Percentiles rank a stretch among this genome's conserved stretches.
phyloP scores from a whole-genome alignment of 2,888 invertebrate genomes.

The Timandra comae region DNA sequence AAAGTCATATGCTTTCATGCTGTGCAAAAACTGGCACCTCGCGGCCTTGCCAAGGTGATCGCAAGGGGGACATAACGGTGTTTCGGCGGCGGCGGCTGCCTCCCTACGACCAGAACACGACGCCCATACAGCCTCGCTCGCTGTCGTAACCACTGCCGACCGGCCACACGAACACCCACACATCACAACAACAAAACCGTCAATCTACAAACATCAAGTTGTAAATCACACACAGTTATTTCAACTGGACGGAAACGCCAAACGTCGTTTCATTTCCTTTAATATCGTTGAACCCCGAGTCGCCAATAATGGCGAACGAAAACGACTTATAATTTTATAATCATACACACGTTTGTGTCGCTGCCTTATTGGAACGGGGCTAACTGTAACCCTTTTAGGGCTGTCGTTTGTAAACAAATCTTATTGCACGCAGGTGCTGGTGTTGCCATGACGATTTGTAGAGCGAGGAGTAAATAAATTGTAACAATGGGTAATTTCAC shows the following conservation, averaged over 20 bases:
- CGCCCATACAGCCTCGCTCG: slow-evolving; percentile 31
- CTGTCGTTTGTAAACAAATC: slow-evolving; percentile 52
- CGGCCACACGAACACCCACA: slow-evolving; percentile 7
- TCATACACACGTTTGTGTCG: slow-evolving; percentile 46
- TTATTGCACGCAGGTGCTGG: slow-evolving; percentile 8
- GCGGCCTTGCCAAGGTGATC: slow-evolving; percentile 76
- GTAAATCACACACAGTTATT: slow-evolving; percentile 19
- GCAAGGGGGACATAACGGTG: slow-evolving; percentile 73
- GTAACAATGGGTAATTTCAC: slow-evolving; percentile 20
- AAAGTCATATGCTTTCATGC: slow-evolving; percentile 70
- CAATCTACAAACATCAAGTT: slow-evolving; percentile 24
- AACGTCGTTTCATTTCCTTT: slow-evolving; percentile 63
- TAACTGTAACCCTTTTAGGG: slow-evolving; percentile 53
- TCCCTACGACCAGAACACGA: slow-evolving; percentile 30
- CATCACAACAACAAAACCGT: slow-evolving; percentile 25
- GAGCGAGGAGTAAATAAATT: slow-evolving; percentile 10
- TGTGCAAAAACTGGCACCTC: slow-evolving; percentile 73
- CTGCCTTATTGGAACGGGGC: slow-evolving; percentile 38
- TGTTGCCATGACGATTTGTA: slow-evolving; percentile 5
- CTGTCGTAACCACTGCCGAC: slow-evolving; percentile 35
- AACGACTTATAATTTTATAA: slow-evolving; percentile 44
- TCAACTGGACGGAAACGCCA: slow-evolving; percentile 39
- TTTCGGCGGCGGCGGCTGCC: slow-evolving; percentile 42
- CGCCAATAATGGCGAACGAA: slow-evolving; percentile 46
- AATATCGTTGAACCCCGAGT: slow-evolving; percentile 43